Base-by-base conservation (phyloP, 2,888 invertebrate species). In the Chrysina gloriosa region DNA sequence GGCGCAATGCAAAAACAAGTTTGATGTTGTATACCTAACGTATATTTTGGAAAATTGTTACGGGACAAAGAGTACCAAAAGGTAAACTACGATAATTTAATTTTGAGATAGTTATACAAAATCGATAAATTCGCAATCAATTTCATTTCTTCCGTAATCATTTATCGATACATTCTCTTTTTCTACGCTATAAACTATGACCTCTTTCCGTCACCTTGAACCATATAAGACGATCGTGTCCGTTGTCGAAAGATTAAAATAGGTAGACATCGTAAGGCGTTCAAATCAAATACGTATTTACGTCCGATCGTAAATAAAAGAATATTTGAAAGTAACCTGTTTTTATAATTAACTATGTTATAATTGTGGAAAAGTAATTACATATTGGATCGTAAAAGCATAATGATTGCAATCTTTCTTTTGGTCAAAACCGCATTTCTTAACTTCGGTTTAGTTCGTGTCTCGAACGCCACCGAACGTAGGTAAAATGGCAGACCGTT, bases 401-500 rank as follows among this genome's bases (percentile, higher is more conserved):
- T n/a, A n/a, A 48, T 42, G 42, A 42, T 16, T 19, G 19, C n/a
- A 42, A 19, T 48, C 25, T 54, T 29, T 56, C 47, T 11, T 68
- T 68, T 58, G 47, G 47, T 34, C 27, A 69, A 66, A 69, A 50
- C 63, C 67, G 31, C 50, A 67, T 61, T 70, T 66, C 63, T 54
- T 27, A 14, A 19, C 64, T 50, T 70, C 72, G 71, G 50, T 63
- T 54, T 54, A 34, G 31, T 68, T 67, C 72, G 72, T 7, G 27
- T n/a, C 45, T n/a, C 73, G 72, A 69, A 47, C 14, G 52, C 34
- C 14, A 19, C 48, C 73, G 72, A 72, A 63, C 23, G 25, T 63
- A 61, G 48, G 42, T 71, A 82, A 82, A 74, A 82, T 82, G 82
- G 82, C 82, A 77, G 79, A 73, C 77, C 39, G 63, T 71, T 72